phyloP scores from a whole-genome alignment of 2,888 invertebrate genomes.

The Rapana venosa region DNA sequence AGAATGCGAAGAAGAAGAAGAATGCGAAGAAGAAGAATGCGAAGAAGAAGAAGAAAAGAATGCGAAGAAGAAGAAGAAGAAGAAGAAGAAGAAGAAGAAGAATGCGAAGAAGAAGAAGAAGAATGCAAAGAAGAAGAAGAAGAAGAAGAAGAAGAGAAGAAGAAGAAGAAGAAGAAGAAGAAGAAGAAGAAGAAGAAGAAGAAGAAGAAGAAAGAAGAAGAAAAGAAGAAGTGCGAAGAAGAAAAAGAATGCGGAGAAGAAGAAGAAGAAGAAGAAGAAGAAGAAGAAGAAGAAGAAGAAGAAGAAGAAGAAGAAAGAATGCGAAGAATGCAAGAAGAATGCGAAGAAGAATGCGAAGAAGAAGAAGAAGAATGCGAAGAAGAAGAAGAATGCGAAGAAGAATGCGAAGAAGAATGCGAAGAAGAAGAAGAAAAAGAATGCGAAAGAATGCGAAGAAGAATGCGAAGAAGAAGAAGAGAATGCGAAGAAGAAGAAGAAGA shows the following conservation, averaged over 20 bases:
- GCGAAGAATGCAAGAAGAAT: neutral
- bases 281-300: neutral
- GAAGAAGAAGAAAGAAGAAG: neutral
- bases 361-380: too few species aligned
- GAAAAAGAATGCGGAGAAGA: neutral
- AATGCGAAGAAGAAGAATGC: neutral
- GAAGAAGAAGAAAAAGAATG: neutral
- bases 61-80: neutral
- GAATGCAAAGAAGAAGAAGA: too few species aligned
- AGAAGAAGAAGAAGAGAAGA: neutral
- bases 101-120: neutral
- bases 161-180: neutral
- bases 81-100: neutral
- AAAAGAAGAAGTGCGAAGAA: neutral
- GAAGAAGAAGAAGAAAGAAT: neutral
- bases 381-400: neutral
- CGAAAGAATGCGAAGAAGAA: neutral
- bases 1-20: neutral
- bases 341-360: too few species aligned
- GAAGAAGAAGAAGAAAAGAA: neutral
- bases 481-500: neutral
- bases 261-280: neutral
- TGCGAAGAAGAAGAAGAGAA: neutral
- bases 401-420: neutral
- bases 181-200: neutral